Percentiles rank a stretch among this genome's conserved stretches.
phyloP scores from a whole-genome alignment of 2,113 vertebrate species.

The Aptenodytes patagonicus region DNA sequence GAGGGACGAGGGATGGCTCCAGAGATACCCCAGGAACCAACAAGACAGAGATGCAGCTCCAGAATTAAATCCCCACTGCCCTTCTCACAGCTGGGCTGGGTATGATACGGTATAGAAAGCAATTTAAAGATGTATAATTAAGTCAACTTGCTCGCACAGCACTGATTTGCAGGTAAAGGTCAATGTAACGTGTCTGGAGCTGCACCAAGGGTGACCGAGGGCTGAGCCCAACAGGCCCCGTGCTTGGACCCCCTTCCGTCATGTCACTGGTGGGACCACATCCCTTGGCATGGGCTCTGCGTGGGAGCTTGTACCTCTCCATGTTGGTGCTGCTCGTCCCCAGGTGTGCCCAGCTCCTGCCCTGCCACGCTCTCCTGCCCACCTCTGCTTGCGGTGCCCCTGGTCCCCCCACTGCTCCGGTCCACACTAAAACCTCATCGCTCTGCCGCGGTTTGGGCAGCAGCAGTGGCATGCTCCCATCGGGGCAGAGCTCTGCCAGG shows the following conservation, averaged over 20 bases:
- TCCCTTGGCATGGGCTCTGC: neutral
- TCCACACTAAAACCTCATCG: accelerated
- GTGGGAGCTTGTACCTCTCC: neutral
- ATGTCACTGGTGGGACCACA: neutral
- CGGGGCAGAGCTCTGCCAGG: neutral
- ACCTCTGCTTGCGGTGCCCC: accelerated
- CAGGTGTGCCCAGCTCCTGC: neutral
- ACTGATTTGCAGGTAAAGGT: neutral
- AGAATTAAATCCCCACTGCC: neutral
- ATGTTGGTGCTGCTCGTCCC: neutral
- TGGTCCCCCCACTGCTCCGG: accelerated
- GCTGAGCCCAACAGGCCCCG: neutral
- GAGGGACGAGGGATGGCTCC: accelerated
- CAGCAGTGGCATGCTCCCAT: accelerated
- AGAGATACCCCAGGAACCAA: neutral
- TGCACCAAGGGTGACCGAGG: neutral
- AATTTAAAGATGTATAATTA: neutral
- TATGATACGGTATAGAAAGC: neutral
- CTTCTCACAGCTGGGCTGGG: neutral
- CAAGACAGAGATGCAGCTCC: neutral
- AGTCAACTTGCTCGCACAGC: neutral
- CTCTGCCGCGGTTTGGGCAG: accelerated
- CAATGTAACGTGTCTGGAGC: neutral
- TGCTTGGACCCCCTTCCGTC: neutral
- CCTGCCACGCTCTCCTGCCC: neutral